Evolutionary conservation across 1,140 invertebrate genomes (phyloP), one percentile per base, ranked within the genome.

Genomic region (Himalopsyche phryganea): DNA sequence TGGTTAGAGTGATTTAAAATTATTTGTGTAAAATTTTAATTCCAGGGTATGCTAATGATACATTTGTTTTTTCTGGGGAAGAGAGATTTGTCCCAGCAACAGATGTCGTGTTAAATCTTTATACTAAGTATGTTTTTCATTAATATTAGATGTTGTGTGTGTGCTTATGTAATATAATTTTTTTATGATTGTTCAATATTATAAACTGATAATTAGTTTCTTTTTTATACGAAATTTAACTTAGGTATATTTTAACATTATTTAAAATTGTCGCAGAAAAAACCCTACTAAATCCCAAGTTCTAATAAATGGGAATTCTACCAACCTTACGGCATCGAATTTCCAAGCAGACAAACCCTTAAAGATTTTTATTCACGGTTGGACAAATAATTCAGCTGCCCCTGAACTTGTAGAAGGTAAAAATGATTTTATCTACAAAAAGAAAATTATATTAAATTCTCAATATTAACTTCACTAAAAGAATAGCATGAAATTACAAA

Each of bases 301-400:
- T 20, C 28, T 57, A 13, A 48, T 40, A 9, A 49, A 33, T 35
- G 54, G 54, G 49, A 40, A 57, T 20, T 14, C 32, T 14, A n/a
- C 17, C 5, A 49, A 40, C 9, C 32, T 57, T 4, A 20, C 14
- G 7, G 18, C 23, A 9, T 54, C 50, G 3, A 49, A 50, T 17
- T 60, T 50, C n/a, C 33, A 54, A 10, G n/a, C 50, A 7, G 40
- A 45, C 10, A 54, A 54, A 44, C 50, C 58, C 35, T 35, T 60
- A n/a, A 60, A 54, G 36, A 20, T 60, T 3, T 55, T 60, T 17
- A 19, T 17, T 11, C 58, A 60, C 14, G 58, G 58, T 48, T 53
- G 41, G 44, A 49, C 35, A n/a, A 32, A 38, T 18, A 15, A 17
- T 1, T 20, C 36, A 45, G 14, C 1, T 14, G 13, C n/a, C 6